Percentiles rank a stretch among this genome's conserved stretches.
These are phyloP conservation scores for Dasypus novemcinctus DNA, from an alignment of 2,113 vertebrate genomes.

Conservation along the genomic window DNA sequence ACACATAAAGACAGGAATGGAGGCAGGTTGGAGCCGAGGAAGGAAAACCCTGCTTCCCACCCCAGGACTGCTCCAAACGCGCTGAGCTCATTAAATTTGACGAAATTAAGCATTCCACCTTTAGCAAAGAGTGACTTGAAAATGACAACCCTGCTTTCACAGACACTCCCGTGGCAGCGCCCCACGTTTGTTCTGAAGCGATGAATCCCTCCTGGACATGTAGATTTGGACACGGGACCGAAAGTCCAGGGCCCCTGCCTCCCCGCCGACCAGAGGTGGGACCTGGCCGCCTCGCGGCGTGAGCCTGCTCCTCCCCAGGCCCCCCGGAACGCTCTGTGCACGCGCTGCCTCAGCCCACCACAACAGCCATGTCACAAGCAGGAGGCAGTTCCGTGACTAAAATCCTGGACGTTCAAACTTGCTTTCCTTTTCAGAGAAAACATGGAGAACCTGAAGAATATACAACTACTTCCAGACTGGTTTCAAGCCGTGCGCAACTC, in stretches of 20 bases:
- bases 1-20: neutral
- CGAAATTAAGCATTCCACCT: neutral
- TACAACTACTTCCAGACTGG: neutral
- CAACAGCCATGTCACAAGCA: neutral
- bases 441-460: neutral
- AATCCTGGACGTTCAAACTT: neutral
- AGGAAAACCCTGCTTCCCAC: neutral
- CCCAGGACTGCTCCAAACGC: neutral
- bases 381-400: neutral
- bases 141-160: neutral
- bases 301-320: neutral
- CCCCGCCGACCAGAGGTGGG: neutral
- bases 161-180: neutral
- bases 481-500: neutral
- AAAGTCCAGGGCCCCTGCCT: neutral
- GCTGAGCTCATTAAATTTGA: neutral
- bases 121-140: neutral
- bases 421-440: slow-evolving; percentile 7
- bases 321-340: accelerated
- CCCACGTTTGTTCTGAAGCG: neutral
- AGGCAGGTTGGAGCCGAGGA: neutral
- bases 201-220: neutral
- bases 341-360: neutral
- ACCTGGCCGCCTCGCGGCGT: neutral
- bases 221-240: neutral